A percentile compares a stretch with the other conserved stretches of the same genome.
Evolutionary conservation across 2,797 vertebrate genomes (phyloP).

Genomic region (Schizothorax lantsangensis): DNA sequence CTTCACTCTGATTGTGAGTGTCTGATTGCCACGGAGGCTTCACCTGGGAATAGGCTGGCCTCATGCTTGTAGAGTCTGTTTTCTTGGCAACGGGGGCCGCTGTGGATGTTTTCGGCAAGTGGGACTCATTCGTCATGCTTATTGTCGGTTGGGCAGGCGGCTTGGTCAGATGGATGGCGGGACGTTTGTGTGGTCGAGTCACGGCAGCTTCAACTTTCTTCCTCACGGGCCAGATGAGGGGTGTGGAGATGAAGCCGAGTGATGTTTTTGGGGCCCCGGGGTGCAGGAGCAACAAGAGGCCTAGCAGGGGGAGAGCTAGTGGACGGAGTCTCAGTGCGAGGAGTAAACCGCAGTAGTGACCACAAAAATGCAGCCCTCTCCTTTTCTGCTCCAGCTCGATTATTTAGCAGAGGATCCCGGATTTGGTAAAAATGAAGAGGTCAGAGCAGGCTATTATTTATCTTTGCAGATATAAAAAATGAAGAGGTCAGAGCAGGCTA

Average conservation of each 20-base stretch:
- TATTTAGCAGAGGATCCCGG: slow-evolving; percentile 56
- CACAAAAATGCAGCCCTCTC: slow-evolving; percentile 70
- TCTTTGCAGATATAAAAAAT: slow-evolving; percentile 36
- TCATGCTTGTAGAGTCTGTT: slow-evolving; percentile 52
- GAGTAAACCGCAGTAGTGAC: slow-evolving; percentile 66
- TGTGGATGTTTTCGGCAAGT: slow-evolving; percentile 61
- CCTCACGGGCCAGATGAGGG: slow-evolving; percentile 82
- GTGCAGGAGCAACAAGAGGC: slow-evolving; percentile 53
- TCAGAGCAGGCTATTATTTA: slow-evolving; percentile 62
- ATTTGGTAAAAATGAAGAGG: slow-evolving; percentile 57
- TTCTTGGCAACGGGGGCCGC: slow-evolving; percentile 59
- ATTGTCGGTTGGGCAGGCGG: slow-evolving; percentile 55
- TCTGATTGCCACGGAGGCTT: slow-evolving; percentile 57
- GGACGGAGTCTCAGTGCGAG: slow-evolving; percentile 46
- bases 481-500: slow-evolving; percentile 59
- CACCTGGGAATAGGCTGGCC: slow-evolving; percentile 47
- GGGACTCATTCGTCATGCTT: slow-evolving; percentile 50
- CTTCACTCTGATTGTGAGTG: slow-evolving; percentile 53
- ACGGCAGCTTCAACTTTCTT: slow-evolving; percentile 73
- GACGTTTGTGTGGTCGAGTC: slow-evolving; percentile 59
- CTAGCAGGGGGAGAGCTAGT: slow-evolving; percentile 50
- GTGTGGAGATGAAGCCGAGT: slow-evolving; percentile 87
- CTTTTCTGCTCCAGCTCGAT: slow-evolving; percentile 69
- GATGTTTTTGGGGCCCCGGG: slow-evolving; percentile 70
- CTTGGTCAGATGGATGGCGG: slow-evolving; percentile 72